Base-by-base conservation (phyloP, 2,888 invertebrate genomes). In the Rhagophthalmus giganteus region DNA sequence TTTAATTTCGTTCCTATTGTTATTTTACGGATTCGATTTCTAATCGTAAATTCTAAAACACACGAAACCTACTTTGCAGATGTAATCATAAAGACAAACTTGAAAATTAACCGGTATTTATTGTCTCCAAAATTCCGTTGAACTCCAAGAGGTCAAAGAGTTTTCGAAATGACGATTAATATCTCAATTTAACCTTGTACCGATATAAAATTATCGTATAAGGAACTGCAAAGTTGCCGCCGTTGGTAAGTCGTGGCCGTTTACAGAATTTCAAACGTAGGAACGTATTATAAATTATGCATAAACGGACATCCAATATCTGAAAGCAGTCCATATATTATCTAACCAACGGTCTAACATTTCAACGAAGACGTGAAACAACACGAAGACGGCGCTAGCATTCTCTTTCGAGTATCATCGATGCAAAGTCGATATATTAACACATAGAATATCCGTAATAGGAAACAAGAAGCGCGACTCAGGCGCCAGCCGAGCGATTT, bases 401-500 rank as follows among this genome's bases (percentile, higher is more conserved):
- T 30, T 38, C 28, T 46, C 28, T 44, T 40, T 40, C 35, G 34
- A 46, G 42, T 44, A 40, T 49, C 49, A 42, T 44, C 47, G 41
- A 41, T 41, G 34, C 35, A 32, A 47, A 47, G 41, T 33, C 42
- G 30, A 47, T 53, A 42, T 53, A 53, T 53, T 47, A 47, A 40
- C 39, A 50, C 49, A 40, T 37, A 51, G 48, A 52, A 47, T 55
- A 51, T 50, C 55, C 55, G 51, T 55, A 55, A 51, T 55, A 51
- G 55, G 55, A 51, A 51, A 51, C 51, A 52, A 51, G 55, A 55
- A 51, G 51, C 46, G 44, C 41, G 38, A 42, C 46, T 24, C 25
- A 55, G 55, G 54, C 54, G 54, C 54, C 54, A 54, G 49, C 45
- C 54, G 39, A 30, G 30, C 49, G 31, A 50, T 54, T 54, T 54